A percentile compares a stretch with the other conserved stretches of the same genome.
phyloP scores from a whole-genome alignment of 2,888 invertebrate genomes.

The Tryphoninae sp. region DNA sequence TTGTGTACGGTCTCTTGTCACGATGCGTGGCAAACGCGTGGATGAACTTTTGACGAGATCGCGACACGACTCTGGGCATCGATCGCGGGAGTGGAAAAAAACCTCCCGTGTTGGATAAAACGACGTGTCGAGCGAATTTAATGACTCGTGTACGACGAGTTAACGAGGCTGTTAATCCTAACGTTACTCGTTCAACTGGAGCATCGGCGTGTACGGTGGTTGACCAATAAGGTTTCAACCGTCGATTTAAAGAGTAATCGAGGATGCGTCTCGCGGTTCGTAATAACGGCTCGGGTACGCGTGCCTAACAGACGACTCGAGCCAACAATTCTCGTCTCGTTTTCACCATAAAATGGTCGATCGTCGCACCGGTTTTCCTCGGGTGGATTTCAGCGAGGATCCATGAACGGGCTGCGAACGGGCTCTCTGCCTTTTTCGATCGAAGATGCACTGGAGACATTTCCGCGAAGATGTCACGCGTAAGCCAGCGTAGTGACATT shows the following conservation, averaged over 20 bases:
- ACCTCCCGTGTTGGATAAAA: neutral
- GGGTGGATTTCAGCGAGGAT: neutral
- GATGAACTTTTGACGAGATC: slow-evolving; percentile 39
- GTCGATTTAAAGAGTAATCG: slow-evolving; percentile 26
- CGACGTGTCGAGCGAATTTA: slow-evolving; percentile 22
- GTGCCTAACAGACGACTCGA: neutral
- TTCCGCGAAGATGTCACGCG: neutral
- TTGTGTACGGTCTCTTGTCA: slow-evolving; percentile 6
- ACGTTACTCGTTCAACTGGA: slow-evolving; percentile 38
- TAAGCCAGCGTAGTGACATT: slow-evolving; percentile 12
- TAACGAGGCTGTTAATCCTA: slow-evolving; percentile 32
- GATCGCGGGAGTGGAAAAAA: neutral
- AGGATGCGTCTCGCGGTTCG: neutral
- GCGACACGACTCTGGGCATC: neutral
- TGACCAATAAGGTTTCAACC: slow-evolving; percentile 22
- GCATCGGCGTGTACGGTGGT: slow-evolving; percentile 20
- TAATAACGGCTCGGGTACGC: neutral
- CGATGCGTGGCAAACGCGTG: neutral
- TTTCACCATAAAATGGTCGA: neutral
- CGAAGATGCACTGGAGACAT: neutral
- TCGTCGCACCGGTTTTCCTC: slow-evolving; percentile 1
- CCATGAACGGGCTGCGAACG: neutral
- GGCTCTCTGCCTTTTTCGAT: slow-evolving; percentile 16
- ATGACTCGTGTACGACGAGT: slow-evolving; percentile 5
- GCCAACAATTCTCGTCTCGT: neutral